Base-by-base conservation (phyloP, 1,140 invertebrate genomes). In the Papilio helenus region DNA sequence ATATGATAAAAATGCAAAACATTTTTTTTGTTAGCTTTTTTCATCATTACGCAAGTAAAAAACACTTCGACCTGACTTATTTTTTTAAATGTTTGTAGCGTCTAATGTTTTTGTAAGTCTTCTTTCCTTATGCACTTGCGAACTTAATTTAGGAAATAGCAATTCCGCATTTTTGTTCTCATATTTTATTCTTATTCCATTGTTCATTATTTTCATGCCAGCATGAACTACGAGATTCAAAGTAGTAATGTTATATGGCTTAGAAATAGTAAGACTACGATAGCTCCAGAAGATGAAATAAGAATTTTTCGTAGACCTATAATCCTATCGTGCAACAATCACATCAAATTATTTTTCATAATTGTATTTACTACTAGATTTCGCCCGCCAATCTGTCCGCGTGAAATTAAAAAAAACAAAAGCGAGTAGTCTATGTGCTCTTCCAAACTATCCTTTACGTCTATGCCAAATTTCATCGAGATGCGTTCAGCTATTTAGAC, bases 81-180 rank as follows among this genome's bases (percentile, higher is more conserved):
- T 58, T 76, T 76, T 55, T 76, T 51, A 76, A 76, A 58, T 55
- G 46, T 49, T 51, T 18, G 20, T 49, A 23, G 72, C 72, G 72
- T 73, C 72, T 73, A 73, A 73, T 73, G 26, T 49, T 29, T 49
- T 49, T 23, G 23, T n/a, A 46, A 46, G 72, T 18, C 9, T 51
- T 26, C 72, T 44, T 26, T 68, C 51, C 49, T 76, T 76, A 76
- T 76, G 49, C 73, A 76, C 18, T 76, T 55, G 73, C 58, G 46
- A 76, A 76, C 46, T 49, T 74, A 49, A 49, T 51, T 76, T 76
- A 51, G 26, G 46, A 39, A 34, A 29, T 55, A 76, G 14, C 26
- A 76, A 76, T 76, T 49, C 23, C n/a, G 72, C n/a, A 20, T n/a
- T 46, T 74, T 55, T 74, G 0, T 55, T 73, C 20, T 23, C 5